phyloP scores from a whole-genome alignment of 2,113 vertebrate species.

The Hyla sarda region DNA sequence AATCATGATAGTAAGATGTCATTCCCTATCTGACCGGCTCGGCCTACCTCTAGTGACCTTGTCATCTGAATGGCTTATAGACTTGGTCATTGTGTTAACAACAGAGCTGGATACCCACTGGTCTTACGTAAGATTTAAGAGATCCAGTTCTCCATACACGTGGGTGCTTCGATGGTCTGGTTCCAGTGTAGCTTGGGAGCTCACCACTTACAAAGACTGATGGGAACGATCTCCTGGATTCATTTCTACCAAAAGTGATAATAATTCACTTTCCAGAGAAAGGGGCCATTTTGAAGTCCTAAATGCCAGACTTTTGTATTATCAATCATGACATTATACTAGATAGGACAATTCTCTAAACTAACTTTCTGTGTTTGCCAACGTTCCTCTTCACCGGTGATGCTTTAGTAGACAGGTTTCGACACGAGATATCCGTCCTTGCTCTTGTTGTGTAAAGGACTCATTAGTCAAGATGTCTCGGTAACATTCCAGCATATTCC shows the following conservation, averaged over 20 bases:
- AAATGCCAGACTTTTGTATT: neutral
- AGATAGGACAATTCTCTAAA: neutral
- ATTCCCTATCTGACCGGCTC: neutral
- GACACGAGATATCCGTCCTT: constrained; percentile 29
- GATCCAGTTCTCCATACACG: neutral
- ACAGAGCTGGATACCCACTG: neutral
- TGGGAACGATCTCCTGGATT: neutral
- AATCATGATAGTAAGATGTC: constrained; percentile 15
- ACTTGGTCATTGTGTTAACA: neutral
- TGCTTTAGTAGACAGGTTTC: neutral
- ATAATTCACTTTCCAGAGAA: neutral
- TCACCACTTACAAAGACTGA: neutral
- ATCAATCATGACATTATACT: neutral
- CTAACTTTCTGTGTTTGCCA: neutral
- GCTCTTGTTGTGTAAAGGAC: constrained; percentile 4
- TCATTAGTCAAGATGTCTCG: constrained; percentile 42
- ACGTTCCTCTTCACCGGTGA: neutral
- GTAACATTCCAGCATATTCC: constrained; percentile 40
- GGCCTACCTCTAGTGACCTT: neutral
- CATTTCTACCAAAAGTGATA: neutral
- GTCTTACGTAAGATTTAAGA: neutral
- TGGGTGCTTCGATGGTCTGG: neutral
- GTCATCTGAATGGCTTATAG: neutral
- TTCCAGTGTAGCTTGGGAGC: neutral
- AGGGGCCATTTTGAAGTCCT: neutral